phyloP scores from a whole-genome alignment of 2,797 vertebrate species.

The Margarornis squamiger region DNA sequence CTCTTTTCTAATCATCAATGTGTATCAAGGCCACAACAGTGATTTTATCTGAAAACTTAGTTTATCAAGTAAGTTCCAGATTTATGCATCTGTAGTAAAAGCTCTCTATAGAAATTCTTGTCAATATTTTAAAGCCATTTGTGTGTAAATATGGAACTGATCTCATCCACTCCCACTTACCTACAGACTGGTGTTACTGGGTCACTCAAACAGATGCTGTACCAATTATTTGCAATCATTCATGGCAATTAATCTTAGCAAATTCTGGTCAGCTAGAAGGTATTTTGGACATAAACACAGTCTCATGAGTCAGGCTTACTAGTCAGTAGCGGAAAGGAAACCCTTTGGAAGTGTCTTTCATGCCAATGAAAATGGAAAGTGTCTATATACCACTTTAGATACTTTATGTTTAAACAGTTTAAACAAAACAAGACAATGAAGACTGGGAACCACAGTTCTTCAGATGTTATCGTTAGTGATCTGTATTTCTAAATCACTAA shows the following conservation, averaged over 20 bases:
- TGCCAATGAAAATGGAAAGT: neutral
- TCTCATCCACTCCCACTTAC: neutral
- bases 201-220: neutral
- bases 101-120: neutral
- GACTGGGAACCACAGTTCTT: neutral
- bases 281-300: neutral
- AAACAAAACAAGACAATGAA: neutral
- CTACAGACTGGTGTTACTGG: neutral
- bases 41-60: neutral
- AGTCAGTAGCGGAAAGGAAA: neutral
- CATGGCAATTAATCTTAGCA: neutral
- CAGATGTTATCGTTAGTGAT: neutral
- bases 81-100: neutral
- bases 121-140: neutral
- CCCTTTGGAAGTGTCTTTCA: neutral
- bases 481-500: neutral
- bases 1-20: neutral
- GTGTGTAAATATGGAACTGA: neutral
- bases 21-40: neutral
- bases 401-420: neutral
- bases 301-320: neutral
- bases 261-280: neutral
- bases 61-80: neutral
- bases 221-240: neutral
- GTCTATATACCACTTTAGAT: neutral